Percentiles rank a stretch among this genome's conserved stretches.
These are phyloP conservation scores for Xerus inauris DNA, from an alignment of 2,113 vertebrate species.

Conservation along the genomic window DNA sequence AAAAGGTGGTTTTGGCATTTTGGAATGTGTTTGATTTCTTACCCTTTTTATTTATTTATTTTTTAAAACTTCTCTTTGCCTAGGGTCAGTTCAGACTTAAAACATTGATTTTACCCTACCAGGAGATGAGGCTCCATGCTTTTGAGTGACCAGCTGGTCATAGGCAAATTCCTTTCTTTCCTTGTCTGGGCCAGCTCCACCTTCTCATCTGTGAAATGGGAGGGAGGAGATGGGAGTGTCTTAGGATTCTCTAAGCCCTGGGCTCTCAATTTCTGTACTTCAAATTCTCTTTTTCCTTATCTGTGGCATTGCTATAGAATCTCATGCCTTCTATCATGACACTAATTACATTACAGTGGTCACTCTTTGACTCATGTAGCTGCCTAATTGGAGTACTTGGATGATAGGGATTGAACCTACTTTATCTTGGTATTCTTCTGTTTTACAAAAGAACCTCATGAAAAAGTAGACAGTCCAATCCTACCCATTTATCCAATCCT, in stretches of 20 bases:
- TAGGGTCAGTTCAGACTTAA: slow-evolving; percentile 28
- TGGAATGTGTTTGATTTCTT: slow-evolving; percentile 54
- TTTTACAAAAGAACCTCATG: background rate
- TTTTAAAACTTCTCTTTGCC: background rate
- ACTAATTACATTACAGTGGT: background rate
- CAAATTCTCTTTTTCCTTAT: background rate
- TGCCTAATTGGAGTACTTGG: background rate
- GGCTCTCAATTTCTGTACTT: background rate
- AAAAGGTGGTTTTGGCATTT: slow-evolving; percentile 48
- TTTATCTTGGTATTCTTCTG: background rate
- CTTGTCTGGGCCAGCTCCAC: background rate
- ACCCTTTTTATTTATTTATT: slow-evolving; percentile 51
- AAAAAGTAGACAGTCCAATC: background rate
- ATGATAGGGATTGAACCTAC: background rate
- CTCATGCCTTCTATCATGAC: background rate
- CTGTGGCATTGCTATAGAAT: background rate
- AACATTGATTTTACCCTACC: slow-evolving; percentile 57
- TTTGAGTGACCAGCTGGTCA: background rate
- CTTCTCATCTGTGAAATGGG: background rate
- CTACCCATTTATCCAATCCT: background rate
- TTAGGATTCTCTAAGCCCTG: background rate
- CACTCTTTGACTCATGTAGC: background rate
- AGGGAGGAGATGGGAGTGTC: no score
- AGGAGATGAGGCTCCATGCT: background rate
- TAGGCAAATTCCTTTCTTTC: background rate